Evolutionary conservation across 2,113 vertebrate genomes (phyloP).

Genomic region (Urocynchramus pylzowi): DNA sequence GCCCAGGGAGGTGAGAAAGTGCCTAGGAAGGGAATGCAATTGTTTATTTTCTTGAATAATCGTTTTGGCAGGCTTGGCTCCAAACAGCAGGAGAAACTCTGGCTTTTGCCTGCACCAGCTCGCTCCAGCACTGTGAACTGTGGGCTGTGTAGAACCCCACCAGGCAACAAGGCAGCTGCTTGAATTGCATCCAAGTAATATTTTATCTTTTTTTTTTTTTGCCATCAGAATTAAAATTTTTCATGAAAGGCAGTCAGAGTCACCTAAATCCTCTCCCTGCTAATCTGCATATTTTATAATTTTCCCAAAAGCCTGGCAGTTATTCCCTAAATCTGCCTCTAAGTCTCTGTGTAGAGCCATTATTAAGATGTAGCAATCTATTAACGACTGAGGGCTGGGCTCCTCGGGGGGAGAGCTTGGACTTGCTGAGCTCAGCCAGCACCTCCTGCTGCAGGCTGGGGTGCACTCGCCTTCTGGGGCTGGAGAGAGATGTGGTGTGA

Average conservation of each 20-base stretch:
- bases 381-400: background rate
- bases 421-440: background rate
- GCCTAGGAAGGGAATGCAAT: background rate
- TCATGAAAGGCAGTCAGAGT: background rate
- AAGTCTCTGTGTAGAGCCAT: background rate
- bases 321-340: constrained; percentile 9
- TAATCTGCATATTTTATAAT: constrained; percentile 5
- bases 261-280: background rate
- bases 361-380: background rate
- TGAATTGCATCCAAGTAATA: background rate
- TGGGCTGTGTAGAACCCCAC: background rate
- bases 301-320: background rate
- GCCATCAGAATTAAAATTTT: background rate
- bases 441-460: background rate
- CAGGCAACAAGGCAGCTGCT: background rate
- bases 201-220: background rate
- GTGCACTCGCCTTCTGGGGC: rapidly evolving
- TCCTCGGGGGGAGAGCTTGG: background rate
- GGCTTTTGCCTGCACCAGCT: background rate
- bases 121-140: background rate
- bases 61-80: background rate
- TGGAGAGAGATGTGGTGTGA: background rate
- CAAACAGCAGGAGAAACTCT: background rate
- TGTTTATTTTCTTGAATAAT: background rate
- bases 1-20: background rate